Evolutionary conservation across 1,140 invertebrate species (phyloP).

Genomic region (Platyscapa corneri): DNA sequence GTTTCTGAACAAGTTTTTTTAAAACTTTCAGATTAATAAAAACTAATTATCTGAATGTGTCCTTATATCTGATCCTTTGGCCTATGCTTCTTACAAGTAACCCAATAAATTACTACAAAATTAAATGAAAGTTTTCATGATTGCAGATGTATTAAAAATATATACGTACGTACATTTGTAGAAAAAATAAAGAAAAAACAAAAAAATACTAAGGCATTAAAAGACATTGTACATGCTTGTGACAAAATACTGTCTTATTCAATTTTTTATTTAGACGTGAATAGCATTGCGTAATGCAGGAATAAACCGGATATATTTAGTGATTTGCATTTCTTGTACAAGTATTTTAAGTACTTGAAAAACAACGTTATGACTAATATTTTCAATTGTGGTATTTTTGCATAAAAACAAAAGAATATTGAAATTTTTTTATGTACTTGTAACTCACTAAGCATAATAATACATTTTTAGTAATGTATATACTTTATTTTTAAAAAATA

Average conservation of each 20-base stretch:
- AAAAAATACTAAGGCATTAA: slow-evolving; percentile 1
- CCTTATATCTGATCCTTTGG: slow-evolving; percentile 48
- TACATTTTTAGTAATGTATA: slow-evolving; percentile 53
- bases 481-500: slow-evolving; percentile 41
- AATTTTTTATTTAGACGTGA: slow-evolving; percentile 18
- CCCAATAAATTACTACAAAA: slow-evolving; percentile 25
- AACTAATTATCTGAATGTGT: slow-evolving; percentile 35
- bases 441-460: slow-evolving; percentile 52
- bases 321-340: background rate
- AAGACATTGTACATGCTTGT: slow-evolving; percentile 32
- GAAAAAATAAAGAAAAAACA: slow-evolving; percentile 14
- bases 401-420: slow-evolving; percentile 4
- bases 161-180: slow-evolving; percentile 30
- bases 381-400: slow-evolving; percentile 1
- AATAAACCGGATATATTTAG: slow-evolving; percentile 1
- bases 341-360: slow-evolving; percentile 9
- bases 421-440: background rate
- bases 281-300: background rate
- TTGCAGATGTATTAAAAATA: slow-evolving; percentile 22
- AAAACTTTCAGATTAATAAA: slow-evolving; percentile 40
- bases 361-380: slow-evolving; percentile 5
- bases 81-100: slow-evolving; percentile 38
- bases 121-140: slow-evolving; percentile 26
- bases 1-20: slow-evolving; percentile 30
- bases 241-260: slow-evolving; percentile 1